Conservation (phyloP, 2,888 invertebrate species). For the Himalopsyche japonica region DNA sequence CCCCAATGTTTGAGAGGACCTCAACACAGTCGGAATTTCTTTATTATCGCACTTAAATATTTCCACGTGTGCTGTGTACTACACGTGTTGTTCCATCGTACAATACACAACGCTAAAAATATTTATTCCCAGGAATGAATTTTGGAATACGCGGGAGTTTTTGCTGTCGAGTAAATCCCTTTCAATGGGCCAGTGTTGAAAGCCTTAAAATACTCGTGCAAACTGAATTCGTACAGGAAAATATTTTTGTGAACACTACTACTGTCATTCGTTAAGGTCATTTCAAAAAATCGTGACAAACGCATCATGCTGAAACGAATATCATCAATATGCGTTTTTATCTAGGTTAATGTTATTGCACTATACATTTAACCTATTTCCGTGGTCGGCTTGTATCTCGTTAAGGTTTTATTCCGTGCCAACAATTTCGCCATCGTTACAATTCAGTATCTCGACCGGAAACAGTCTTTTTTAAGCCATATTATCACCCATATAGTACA, state of each 20-base stretch:
- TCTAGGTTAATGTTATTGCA: too few relatives aligned
- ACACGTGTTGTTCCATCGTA: slow-evolving; percentile 33
- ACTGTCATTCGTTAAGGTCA: not conserved
- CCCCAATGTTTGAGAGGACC: slow-evolving; percentile 18
- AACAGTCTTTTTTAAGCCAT: too few relatives aligned
- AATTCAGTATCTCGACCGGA: too few relatives aligned
- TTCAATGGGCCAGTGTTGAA: not conserved
- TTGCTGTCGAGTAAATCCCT: not conserved
- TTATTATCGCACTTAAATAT: slow-evolving; percentile 40
- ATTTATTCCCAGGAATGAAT: slow-evolving; percentile 5
- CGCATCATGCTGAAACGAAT: not conserved
- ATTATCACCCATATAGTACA: too few relatives aligned
- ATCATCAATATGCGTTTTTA: too few relatives aligned
- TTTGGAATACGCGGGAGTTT: not conserved
- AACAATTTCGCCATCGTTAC: too few relatives aligned
- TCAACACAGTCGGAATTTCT: slow-evolving; percentile 39
- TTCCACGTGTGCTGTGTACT: slow-evolving; percentile 27
- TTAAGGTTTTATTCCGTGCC: too few relatives aligned
- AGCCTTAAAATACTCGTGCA: not conserved
- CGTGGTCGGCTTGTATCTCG: too few relatives aligned
- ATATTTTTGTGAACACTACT: not conserved
- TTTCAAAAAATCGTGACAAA: not conserved
- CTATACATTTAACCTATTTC: too few relatives aligned
- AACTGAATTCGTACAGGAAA: not conserved
- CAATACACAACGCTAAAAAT: slow-evolving; percentile 12